phyloP scores from a whole-genome alignment of 2,797 vertebrate genomes.

The Pseudotriccus pelzelni region DNA sequence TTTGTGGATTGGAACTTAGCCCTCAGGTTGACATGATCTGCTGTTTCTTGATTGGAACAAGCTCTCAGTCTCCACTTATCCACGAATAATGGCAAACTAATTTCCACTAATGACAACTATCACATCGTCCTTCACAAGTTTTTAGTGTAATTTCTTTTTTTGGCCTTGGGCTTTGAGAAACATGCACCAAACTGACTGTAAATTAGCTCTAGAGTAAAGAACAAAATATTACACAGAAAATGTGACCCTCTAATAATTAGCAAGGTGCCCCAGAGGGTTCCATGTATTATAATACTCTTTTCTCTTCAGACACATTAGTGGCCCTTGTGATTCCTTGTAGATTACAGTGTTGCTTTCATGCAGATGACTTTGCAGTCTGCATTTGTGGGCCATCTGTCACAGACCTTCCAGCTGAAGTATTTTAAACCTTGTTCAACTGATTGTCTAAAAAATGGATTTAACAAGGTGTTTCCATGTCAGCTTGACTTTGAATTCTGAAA shows the following conservation, averaged over 20 bases:
- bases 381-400: constrained; percentile 41
- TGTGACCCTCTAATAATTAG: constrained; percentile 36
- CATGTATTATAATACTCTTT: neutral
- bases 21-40: neutral
- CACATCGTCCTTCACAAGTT: neutral
- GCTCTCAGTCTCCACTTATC: neutral
- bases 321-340: constrained; percentile 14
- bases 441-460: neutral
- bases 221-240: constrained; percentile 3
- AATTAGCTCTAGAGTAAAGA: constrained; percentile 20
- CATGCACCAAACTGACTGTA: neutral
- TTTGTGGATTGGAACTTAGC: neutral
- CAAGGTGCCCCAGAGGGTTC: neutral
- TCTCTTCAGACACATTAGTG: constrained; percentile 2
- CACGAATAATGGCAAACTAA: neutral
- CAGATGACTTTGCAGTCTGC: neutral
- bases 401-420: constrained; percentile 2
- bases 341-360: neutral
- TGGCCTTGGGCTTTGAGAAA: neutral
- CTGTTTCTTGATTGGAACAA: neutral
- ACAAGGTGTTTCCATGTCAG: neutral
- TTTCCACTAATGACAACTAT: neutral
- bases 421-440: neutral
- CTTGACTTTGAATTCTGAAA: neutral
- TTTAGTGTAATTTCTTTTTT: constrained; percentile 2